Evolutionary conservation across 2,797 vertebrate species (phyloP).

Genomic region (Erethizon dorsatum): DNA sequence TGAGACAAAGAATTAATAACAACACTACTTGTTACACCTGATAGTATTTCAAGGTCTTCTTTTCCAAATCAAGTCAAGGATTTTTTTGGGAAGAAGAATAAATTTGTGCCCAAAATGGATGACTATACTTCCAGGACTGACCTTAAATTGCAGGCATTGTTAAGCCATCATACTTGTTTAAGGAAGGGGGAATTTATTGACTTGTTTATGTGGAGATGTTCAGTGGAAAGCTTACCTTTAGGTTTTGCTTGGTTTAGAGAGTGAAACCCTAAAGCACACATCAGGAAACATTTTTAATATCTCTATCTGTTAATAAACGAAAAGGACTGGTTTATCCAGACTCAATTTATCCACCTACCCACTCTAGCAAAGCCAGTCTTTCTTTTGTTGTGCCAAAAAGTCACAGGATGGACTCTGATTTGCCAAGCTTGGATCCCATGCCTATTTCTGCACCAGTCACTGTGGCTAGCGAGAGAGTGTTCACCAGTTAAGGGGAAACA

Average conservation of each 20-base stretch:
- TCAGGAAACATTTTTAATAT: neutral
- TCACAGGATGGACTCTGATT: neutral
- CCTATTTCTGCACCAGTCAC: neutral
- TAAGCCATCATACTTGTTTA: neutral
- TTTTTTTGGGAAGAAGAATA: neutral
- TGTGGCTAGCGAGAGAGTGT: neutral
- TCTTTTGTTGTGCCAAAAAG: neutral
- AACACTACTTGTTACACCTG: neutral
- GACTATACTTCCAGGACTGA: neutral
- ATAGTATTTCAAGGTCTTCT: neutral
- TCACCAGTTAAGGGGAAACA: neutral
- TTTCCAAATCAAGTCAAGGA: neutral
- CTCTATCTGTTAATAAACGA: neutral
- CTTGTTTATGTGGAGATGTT: neutral
- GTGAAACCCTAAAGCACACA: neutral
- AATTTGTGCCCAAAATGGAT: conserved; percentile 2
- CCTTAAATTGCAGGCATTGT: neutral
- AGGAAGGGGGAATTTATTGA: neutral
- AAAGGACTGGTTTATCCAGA: neutral
- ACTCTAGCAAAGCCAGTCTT: neutral
- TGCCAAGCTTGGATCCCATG: neutral
- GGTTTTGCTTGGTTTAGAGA: neutral
- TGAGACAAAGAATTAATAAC: neutral
- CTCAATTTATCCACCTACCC: neutral
- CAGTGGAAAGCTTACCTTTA: neutral